Base-by-base conservation (phyloP, 2,888 invertebrate genomes). In the Lithophane semibrunnea region DNA sequence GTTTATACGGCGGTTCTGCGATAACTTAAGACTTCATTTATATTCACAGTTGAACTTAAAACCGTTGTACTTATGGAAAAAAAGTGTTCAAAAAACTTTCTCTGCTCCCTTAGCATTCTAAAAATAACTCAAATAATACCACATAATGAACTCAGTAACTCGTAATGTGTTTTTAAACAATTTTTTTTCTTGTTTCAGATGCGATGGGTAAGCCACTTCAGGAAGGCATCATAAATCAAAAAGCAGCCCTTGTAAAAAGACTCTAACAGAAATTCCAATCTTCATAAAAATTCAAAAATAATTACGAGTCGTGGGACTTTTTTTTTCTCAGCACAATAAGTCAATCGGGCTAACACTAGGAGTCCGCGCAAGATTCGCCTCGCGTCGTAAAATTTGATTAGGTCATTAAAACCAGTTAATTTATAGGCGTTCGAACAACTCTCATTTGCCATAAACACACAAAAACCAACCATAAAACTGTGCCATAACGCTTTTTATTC, bases 161-260 rank as follows among this genome's bases (percentile, higher is more conserved):
- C 75, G 64, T 86, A 84, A 85, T 91, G 88, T 89, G 88, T 86
- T 86, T 90, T 86, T 70, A 88, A 86, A 77, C 82, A 86, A 75
- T 56, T 77, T 75, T 86, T 94, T 91, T 92, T 93, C 97, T 97
- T 98, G 97, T 98, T 98, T 93, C 98, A 98, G 98, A 98, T 97
- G 98, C 98, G 95, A 98, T 98, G 97, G 98, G 98, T 98, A 97
- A 98, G 98, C 56, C 74, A 77, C 84, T 86, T 81, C 92, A 93
- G 93, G 94, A 94, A 94, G 92, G 86, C 90, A 75, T 77, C 93
- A 92, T 96, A 96, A 96, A 96, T 96, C 96, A 96, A 82, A 75
- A 71, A 83, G 69, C 75, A 81, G 85, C 90, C 88, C 79, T 66
- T 73, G 91, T 93, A 94, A 95, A 95, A 96, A 95, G 92, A 93